Evolutionary conservation across 92 coral and sea anemone species (phyloP).

Genomic region (Micromussa lordhowensis): DNA sequence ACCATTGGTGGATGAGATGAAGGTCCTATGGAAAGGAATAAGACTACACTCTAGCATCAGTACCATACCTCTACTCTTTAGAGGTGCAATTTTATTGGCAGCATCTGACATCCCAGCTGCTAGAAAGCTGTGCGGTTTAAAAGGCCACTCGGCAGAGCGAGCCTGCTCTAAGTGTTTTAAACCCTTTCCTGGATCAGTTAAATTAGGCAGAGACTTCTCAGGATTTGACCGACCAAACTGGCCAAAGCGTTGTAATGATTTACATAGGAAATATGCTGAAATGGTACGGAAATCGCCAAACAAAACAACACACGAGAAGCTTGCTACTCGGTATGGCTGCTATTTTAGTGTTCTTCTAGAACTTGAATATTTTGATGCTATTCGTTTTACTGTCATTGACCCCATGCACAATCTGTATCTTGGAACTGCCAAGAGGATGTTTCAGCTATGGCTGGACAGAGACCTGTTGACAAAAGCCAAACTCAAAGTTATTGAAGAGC

Average conservation of each 20-base stretch:
- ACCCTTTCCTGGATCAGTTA: slow-evolving; percentile 42
- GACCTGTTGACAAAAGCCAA: slow-evolving; percentile 31
- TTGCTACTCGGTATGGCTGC: slow-evolving; percentile 46
- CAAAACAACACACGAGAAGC: slow-evolving; percentile 19
- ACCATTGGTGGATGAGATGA: slow-evolving; percentile 50
- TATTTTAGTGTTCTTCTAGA: slow-evolving; percentile 26
- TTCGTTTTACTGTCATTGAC: slow-evolving; percentile 43
- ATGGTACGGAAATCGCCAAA: slow-evolving; percentile 23
- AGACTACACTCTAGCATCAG: slow-evolving; percentile 28
- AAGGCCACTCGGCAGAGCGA: slow-evolving; percentile 47
- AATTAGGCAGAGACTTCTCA: slow-evolving; percentile 18
- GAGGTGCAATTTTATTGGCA: slow-evolving; percentile 23
- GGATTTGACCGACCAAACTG: slow-evolving; percentile 48
- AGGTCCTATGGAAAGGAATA: slow-evolving; percentile 46
- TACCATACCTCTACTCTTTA: slow-evolving; percentile 32
- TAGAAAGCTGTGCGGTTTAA: slow-evolving; percentile 37
- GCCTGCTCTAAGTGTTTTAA: slow-evolving; percentile 59
- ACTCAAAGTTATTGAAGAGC: slow-evolving; percentile 21
- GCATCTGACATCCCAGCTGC: slow-evolving; percentile 52
- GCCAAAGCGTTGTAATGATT: slow-evolving; percentile 25
- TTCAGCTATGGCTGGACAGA: slow-evolving; percentile 45
- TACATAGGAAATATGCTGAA: slow-evolving; percentile 32
- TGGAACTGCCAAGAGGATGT: slow-evolving; percentile 50
- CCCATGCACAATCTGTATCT: slow-evolving; percentile 49
- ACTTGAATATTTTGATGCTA: slow-evolving; percentile 48